These are phyloP conservation scores for Stratiomys singularior DNA, from an alignment of 2,888 invertebrate genomes.

Conservation along the genomic window DNA sequence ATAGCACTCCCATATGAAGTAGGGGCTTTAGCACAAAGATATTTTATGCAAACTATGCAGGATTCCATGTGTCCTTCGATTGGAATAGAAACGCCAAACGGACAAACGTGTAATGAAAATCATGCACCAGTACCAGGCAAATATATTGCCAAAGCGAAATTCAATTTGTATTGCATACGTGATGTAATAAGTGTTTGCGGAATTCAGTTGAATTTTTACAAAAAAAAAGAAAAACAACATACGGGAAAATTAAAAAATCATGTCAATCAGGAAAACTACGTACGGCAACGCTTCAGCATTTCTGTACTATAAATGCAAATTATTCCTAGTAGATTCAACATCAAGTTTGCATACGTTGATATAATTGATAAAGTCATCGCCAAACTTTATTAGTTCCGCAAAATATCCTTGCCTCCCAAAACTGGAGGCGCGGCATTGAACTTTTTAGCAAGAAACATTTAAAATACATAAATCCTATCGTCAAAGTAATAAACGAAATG, in stretches of 20 bases:
- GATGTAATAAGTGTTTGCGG: neutral
- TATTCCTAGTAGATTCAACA: no score
- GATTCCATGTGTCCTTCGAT: neutral
- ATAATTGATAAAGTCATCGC: no score
- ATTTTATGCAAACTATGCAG: constrained; percentile 39
- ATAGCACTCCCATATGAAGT: neutral
- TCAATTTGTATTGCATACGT: constrained; percentile 20
- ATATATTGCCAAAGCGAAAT: neutral
- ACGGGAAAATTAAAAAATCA: no score
- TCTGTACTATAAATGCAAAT: no score
- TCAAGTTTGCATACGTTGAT: no score
- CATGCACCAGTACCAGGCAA: neutral
- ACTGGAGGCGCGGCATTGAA: neutral
- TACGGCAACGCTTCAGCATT: no score
- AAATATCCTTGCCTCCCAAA: neutral
- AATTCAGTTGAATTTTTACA: neutral
- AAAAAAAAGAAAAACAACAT: neutral
- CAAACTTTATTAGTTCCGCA: neutral
- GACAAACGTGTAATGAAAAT: neutral
- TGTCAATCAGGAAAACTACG: no score
- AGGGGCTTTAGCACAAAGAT: neutral
- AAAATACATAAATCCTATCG: neutral
- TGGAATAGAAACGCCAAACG: neutral
- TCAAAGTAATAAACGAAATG: constrained; percentile 18
- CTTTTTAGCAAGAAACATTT: neutral